These are phyloP conservation scores for Prunella fulvescens DNA, from an alignment of 2,113 vertebrate species.

Conservation along the genomic window DNA sequence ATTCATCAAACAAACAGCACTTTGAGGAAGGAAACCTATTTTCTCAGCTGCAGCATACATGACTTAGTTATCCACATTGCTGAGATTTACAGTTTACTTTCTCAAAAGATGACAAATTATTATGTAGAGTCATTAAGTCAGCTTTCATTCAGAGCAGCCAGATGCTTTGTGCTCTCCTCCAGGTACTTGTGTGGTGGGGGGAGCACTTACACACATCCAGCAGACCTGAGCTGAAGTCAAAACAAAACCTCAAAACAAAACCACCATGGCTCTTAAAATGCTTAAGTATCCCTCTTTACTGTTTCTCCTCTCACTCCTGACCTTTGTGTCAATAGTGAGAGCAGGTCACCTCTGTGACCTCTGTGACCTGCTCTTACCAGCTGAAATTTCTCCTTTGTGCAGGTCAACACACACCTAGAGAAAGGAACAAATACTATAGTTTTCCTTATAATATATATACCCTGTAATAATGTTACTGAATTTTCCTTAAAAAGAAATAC, in stretches of 20 bases:
- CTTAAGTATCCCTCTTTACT: background rate
- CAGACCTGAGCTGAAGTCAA: background rate
- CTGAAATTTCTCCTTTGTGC: background rate
- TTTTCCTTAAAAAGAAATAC: background rate
- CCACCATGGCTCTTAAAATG: background rate
- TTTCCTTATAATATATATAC: background rate
- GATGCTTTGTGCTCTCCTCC: background rate
- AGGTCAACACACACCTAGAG: background rate
- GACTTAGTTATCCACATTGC: background rate
- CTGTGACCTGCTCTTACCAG: background rate
- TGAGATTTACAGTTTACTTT: background rate
- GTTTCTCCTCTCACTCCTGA: background rate
- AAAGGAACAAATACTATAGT: background rate
- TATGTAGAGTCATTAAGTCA: background rate
- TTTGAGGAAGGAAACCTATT: conserved; percentile 32
- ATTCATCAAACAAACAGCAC: conserved; percentile 45
- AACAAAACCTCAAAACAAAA: background rate
- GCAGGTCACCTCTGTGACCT: background rate
- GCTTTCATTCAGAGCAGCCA: background rate
- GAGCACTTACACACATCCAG: accelerated
- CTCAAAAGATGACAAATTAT: conserved; percentile 5
- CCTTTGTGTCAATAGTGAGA: background rate
- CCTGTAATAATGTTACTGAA: background rate
- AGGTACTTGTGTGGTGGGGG: background rate
- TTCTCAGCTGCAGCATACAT: background rate